Percentiles rank a stretch among this genome's conserved stretches.
Conservation (phyloP, 2,113 vertebrate species). For the Mobula hypostoma region DNA sequence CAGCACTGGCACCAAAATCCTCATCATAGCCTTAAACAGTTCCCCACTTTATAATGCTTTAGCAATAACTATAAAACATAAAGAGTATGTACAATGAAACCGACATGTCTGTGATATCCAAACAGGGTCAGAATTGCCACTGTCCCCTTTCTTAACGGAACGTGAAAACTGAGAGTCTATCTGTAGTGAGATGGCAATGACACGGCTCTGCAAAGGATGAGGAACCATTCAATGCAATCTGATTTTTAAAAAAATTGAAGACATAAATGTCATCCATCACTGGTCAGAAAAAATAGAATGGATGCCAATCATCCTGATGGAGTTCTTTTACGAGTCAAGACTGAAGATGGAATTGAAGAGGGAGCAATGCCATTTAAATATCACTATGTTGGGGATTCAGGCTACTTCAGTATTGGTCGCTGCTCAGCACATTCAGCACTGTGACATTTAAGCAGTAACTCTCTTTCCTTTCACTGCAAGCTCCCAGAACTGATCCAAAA, state of each 20-base stretch:
- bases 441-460: constrained; percentile 1
- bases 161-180: neutral
- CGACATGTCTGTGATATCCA: neutral
- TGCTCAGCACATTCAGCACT: neutral
- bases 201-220: too few relatives aligned
- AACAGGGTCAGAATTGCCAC: neutral
- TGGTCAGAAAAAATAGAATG: neutral
- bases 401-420: neutral
- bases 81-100: neutral
- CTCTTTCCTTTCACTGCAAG: neutral
- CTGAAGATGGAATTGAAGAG: neutral
- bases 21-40: too few relatives aligned
- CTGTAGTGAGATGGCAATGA: neutral
- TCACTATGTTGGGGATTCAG: neutral
- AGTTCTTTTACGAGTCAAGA: neutral
- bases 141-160: neutral
- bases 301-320: neutral
- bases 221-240: neutral
- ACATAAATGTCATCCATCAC: too few relatives aligned
- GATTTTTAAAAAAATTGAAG: neutral
- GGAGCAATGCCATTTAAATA: neutral
- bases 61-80: neutral
- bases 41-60: neutral
- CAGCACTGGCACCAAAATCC: too few relatives aligned
- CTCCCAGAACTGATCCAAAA: neutral